Evolutionary conservation across 2,888 invertebrate species (phyloP).

Genomic region (Trichogramma dendrolimi): DNA sequence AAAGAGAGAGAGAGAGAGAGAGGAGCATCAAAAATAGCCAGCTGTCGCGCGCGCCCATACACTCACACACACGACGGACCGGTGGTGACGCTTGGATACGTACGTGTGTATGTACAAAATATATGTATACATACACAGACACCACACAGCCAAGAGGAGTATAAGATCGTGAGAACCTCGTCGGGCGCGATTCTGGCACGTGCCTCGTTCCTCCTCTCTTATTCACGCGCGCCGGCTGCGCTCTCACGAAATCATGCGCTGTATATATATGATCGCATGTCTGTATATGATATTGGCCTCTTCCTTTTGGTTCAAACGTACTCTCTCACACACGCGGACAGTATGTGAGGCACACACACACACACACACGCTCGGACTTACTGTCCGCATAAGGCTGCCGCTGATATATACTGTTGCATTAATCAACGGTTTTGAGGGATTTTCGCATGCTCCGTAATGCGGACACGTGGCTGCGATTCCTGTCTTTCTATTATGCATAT

Average conservation of each 20-base stretch:
- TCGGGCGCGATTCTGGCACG: constrained; percentile 44
- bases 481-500: too few relatives aligned
- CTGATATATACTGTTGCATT: constrained; percentile 10
- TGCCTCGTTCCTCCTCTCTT: constrained; percentile 35
- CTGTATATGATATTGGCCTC: too few relatives aligned
- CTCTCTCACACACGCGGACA: neutral
- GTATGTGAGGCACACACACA: neutral
- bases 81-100: too few relatives aligned
- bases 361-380: constrained; percentile 5
- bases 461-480: too few relatives aligned
- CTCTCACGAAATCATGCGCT: constrained; percentile 29
- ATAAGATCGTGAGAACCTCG: constrained; percentile 30
- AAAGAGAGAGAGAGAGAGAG: constrained; percentile 6
- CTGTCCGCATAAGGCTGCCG: neutral
- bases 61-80: too few relatives aligned
- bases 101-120: too few relatives aligned
- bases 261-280: neutral
- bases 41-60: constrained; percentile 22
- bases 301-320: neutral
- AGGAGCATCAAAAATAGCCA: constrained; percentile 30
- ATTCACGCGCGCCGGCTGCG: constrained; percentile 8
- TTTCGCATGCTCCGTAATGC: constrained; percentile 11
- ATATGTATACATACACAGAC: too few relatives aligned
- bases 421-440: constrained; percentile 17
- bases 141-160: too few relatives aligned